phyloP scores from a whole-genome alignment of 2,113 vertebrate genomes.

The Silurus asotus region DNA sequence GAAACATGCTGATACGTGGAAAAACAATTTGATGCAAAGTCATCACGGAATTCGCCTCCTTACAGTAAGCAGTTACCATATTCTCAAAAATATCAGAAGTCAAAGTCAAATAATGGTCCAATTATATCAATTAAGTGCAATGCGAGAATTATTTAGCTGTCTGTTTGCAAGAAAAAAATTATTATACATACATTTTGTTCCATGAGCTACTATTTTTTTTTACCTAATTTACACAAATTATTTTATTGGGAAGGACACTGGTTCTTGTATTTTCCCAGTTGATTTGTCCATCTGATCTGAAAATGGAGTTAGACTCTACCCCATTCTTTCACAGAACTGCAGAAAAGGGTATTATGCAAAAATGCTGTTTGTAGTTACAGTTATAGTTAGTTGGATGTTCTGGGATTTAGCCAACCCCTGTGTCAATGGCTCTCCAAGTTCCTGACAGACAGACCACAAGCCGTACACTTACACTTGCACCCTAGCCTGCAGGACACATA shows the following conservation, averaged over 20 bases:
- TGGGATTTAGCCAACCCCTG: no score
- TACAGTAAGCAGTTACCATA: neutral
- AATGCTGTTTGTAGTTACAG: no score
- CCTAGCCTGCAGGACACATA: no score
- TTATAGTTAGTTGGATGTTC: no score
- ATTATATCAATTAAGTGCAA: neutral
- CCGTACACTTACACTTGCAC: no score
- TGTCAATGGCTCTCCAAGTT: no score
- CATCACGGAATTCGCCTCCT: neutral
- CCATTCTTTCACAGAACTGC: neutral
- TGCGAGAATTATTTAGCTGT: neutral
- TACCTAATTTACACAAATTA: neutral
- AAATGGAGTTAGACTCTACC: neutral
- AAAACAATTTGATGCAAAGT: neutral
- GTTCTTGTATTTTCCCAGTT: neutral
- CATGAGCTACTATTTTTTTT: neutral
- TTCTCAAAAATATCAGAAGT: neutral
- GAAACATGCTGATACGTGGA: no score
- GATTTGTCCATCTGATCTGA: neutral
- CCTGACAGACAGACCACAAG: no score
- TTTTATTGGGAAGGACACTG: neutral
- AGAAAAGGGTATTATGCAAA: no score
- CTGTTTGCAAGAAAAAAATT: neutral
- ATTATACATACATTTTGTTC: neutral
- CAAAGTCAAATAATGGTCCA: neutral